phyloP scores from a whole-genome alignment of 2,888 invertebrate genomes.

The Caenorhabditis drosophilae region DNA sequence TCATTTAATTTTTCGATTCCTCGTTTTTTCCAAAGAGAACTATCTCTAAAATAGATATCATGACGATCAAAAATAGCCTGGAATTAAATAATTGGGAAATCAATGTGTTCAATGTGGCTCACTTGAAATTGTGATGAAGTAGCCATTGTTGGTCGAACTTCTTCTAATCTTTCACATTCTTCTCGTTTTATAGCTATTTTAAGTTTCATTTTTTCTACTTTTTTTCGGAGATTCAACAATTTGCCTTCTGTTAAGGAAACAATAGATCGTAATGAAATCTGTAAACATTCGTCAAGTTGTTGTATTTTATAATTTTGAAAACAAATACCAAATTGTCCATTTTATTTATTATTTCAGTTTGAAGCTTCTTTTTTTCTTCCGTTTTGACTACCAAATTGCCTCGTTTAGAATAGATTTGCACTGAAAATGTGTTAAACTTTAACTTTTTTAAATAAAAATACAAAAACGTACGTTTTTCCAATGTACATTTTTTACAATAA shows the following conservation, averaged over 20 bases:
- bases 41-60: background rate
- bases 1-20: background rate
- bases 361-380: conserved; percentile 24
- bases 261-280: too few relatives aligned
- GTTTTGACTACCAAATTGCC: conserved; percentile 18
- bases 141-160: background rate
- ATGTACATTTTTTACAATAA: conserved; percentile 41
- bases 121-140: background rate
- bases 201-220: conserved; percentile 21
- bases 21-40: background rate
- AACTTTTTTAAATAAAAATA: background rate
- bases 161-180: conserved; percentile 8
- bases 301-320: too few relatives aligned
- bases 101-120: too few relatives aligned
- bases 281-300: too few relatives aligned
- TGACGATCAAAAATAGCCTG: conserved; percentile 8
- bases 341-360: conserved; percentile 1
- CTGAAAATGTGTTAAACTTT: conserved; percentile 9
- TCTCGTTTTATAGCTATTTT: conserved; percentile 15
- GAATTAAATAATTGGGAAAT: too few relatives aligned
- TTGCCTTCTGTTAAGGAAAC: too few relatives aligned
- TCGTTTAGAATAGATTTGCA: conserved; percentile 33
- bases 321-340: background rate
- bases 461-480: conserved; percentile 28
- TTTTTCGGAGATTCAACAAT: too few relatives aligned